Conservation (phyloP, 2,113 vertebrate genomes). For the Salvelinus fontinalis region DNA sequence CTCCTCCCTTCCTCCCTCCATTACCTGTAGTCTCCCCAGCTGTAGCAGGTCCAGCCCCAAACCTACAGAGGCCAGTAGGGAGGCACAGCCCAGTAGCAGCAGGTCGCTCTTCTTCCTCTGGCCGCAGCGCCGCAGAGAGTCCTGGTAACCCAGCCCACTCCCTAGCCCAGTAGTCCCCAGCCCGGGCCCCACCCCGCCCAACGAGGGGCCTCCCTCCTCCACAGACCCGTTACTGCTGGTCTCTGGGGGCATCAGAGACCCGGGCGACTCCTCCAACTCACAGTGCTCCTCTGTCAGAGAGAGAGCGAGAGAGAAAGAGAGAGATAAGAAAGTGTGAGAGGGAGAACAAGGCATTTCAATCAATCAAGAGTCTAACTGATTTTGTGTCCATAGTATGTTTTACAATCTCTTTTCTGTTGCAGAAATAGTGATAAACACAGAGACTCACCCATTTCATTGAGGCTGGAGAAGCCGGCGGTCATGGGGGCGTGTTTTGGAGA, state of each 20-base stretch:
- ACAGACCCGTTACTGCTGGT: slow-evolving; percentile 69
- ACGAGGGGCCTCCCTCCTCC: slow-evolving; percentile 64
- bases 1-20: neutral
- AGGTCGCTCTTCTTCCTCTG: slow-evolving; percentile 83
- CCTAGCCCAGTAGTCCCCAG: slow-evolving; percentile 36
- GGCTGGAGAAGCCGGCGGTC: slow-evolving; percentile 83
- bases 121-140: slow-evolving; percentile 62
- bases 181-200: slow-evolving; percentile 15
- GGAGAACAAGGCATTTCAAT: neutral
- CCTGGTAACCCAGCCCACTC: slow-evolving; percentile 46
- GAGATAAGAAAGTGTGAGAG: neutral
- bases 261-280: slow-evolving; percentile 69
- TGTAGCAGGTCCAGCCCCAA: slow-evolving; percentile 81
- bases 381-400: neutral
- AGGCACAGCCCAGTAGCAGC: slow-evolving; percentile 80
- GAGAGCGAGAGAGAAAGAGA: neutral
- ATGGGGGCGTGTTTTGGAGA: slow-evolving; percentile 87
- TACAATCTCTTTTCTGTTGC: neutral
- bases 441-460: slow-evolving; percentile 88
- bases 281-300: slow-evolving; percentile 68
- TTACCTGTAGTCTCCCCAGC: slow-evolving; percentile 75
- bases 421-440: neutral
- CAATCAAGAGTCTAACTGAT: neutral
- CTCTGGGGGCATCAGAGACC: slow-evolving; percentile 62
- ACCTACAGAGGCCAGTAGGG: slow-evolving; percentile 81